Base-by-base conservation (phyloP, 2,888 invertebrate genomes). In the Crossocerus cetratus region DNA sequence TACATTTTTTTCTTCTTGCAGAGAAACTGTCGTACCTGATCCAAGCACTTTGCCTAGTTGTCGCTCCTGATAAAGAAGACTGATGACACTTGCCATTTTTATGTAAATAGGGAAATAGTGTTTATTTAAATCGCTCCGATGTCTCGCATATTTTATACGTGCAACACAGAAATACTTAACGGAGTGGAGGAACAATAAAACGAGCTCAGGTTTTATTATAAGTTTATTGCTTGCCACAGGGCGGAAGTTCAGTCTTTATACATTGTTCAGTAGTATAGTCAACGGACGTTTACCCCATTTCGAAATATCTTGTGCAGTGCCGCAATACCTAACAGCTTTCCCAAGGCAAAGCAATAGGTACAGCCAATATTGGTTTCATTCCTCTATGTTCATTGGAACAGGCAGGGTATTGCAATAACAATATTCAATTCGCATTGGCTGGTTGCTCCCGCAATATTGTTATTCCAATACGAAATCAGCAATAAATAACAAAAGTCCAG, bases 21-120 rank as follows among this genome's bases (percentile, higher is more conserved):
- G 95, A 90, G 87, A 92, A 92, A 89, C 88, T 95, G 61, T 94
- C 94, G 78, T 92, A 93, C 90, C 89, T 92, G 57, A 92, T 93
- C 54, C 95, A 95, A 92, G 91, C 94, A 58, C 85, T 95, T 75
- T 94, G 94, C 88, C 92, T 94, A 88, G 94, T 93, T 66, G 94
- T 94, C 20, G 94, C 94, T 72, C 93, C 94, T 8, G 90, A 90
- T 57, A 81, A 84, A 78, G 77, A 81, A 83, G 74, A 89, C 76
- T 81, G 77, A 83, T 49, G n/a, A 13, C 32, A 67, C 16, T 49
- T 56, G 53, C 21, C 53, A 22, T 43, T 44, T 67, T 67, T 58
- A 49, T 72, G 72, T 75, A 75, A 32, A 73, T 69, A 71, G 2
- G 11, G n/a, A 53, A 54, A 42, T 42, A 42, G 3, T 13, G 23